A percentile compares a stretch with the other conserved stretches of the same genome.
phyloP scores from a whole-genome alignment of 2,797 vertebrate species.

The Poliocrania exsul region DNA sequence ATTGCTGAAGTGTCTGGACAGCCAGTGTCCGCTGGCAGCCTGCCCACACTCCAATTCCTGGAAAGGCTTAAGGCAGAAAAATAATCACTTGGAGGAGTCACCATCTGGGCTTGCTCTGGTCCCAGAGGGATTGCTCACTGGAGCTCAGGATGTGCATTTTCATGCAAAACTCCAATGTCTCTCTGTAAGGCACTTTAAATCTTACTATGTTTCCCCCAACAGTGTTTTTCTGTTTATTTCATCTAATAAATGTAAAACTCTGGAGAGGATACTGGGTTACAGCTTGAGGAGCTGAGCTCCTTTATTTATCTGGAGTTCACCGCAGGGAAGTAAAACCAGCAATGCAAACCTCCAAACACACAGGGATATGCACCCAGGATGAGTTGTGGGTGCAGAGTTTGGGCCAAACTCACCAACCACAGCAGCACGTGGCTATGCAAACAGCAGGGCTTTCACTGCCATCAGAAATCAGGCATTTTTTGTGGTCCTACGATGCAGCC shows the following conservation, averaged over 20 bases:
- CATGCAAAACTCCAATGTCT: conserved; percentile 45
- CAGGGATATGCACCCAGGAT: accelerated
- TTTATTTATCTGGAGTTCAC: not conserved
- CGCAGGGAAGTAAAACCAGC: not conserved
- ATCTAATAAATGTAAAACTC: not conserved
- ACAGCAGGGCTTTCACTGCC: accelerated
- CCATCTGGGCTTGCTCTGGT: conserved; percentile 67
- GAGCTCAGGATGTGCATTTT: conserved; percentile 36
- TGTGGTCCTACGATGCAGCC: not conserved
- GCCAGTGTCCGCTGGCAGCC: conserved; percentile 68
- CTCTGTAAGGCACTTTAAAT: conserved; percentile 46
- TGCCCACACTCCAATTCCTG: conserved; percentile 74
- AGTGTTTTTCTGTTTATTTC: not conserved
- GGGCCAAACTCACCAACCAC: not conserved
- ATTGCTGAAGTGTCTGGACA: conserved; percentile 44
- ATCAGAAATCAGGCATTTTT: not conserved
- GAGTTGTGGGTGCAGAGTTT: not conserved
- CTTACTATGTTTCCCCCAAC: not conserved
- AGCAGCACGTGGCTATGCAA: not conserved
- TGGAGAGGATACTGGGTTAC: not conserved
- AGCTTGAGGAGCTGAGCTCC: not conserved
- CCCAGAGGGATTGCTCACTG: conserved; percentile 54
- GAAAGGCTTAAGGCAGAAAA: conserved; percentile 78
- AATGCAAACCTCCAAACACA: accelerated
- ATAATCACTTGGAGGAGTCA: conserved; percentile 65